Base-by-base conservation (phyloP, 92 coral and sea anemone species). In the Porites divaricata region DNA sequence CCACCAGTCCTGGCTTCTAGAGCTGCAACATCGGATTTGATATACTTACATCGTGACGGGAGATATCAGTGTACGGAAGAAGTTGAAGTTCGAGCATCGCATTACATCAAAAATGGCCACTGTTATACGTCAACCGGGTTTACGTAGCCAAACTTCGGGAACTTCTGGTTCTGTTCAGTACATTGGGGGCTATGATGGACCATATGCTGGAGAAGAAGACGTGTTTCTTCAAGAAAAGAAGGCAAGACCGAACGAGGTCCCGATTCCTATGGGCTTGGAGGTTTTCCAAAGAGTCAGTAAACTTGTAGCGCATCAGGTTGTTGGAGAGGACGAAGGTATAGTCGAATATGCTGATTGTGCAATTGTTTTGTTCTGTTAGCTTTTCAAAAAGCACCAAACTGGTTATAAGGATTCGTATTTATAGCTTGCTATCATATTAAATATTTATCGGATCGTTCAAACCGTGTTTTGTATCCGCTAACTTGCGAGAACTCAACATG, bases 211-310 rank as follows among this genome's bases (percentile, higher is more conserved):
- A 8, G 82, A 84, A 1, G 74, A 11, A 28, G 80, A 74, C 72
- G 86, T 59, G 28, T 63, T 23, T 10, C 16, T 52, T 25, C 16
- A 23, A 0, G 53, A 56, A 15, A 21, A 22, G n/a, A 22, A 59
- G 1, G 51, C 52, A 2, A 49, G 25, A 15, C 13, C 53, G 0
- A 25, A 65, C 56, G 41, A 61, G 41, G 51, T 28, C 1, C 88
- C 75, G 19, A 67, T 89, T 74, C 93, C 90, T 5, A 79, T 83
- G 83, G 95, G 98, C 5, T 71, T 94, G 59, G 98, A 94, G 69
- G 86, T 89, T 45, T 80, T 94, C 45, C 84, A 85, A 51, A 70
- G 83, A 23, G 86, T 92, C 16, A 89, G 84, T 65, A 85, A 78
- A 61, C 80, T 94, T 14, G 93, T 87, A 1, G 78, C 92, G 1